phyloP scores from a whole-genome alignment of 2,888 invertebrate genomes.

The Acanthosoma haemorrhoidale region DNA sequence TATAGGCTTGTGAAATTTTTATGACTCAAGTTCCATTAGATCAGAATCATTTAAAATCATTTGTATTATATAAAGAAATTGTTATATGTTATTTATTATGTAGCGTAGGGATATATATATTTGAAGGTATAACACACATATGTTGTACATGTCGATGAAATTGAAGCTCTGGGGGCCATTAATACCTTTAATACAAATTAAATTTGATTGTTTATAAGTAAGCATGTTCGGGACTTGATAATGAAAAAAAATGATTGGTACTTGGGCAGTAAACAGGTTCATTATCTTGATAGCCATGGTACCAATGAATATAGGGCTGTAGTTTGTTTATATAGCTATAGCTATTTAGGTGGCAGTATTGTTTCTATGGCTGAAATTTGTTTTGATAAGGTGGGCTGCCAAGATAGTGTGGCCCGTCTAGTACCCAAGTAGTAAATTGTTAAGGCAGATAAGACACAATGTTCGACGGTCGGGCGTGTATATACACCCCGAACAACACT shows the following conservation, averaged over 20 bases:
- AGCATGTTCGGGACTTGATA: neutral
- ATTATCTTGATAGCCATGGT: no score
- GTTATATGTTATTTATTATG: conserved; percentile 37
- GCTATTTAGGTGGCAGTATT: no score
- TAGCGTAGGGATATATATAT: conserved; percentile 32
- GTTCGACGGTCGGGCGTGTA: no score
- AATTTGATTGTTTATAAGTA: neutral
- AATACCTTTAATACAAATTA: neutral
- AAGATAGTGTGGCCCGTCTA: no score
- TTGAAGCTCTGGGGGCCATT: conserved; percentile 27
- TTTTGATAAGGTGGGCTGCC: no score
- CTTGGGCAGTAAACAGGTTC: no score
- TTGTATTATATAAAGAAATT: conserved; percentile 32
- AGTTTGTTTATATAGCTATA: no score
- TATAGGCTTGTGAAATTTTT: conserved; percentile 24
- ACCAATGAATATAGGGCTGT: no score
- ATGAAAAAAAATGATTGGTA: neutral
- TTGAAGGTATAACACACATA: conserved; percentile 31
- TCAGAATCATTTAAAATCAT: conserved; percentile 27
- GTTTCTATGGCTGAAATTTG: no score
- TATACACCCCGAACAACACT: no score
- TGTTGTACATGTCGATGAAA: conserved; percentile 33
- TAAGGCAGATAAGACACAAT: no score
- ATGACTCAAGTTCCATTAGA: conserved; percentile 28
- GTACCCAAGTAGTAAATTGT: no score